Evolutionary conservation across 2,113 vertebrate genomes (phyloP).

Genomic region (Elephas maximus): DNA sequence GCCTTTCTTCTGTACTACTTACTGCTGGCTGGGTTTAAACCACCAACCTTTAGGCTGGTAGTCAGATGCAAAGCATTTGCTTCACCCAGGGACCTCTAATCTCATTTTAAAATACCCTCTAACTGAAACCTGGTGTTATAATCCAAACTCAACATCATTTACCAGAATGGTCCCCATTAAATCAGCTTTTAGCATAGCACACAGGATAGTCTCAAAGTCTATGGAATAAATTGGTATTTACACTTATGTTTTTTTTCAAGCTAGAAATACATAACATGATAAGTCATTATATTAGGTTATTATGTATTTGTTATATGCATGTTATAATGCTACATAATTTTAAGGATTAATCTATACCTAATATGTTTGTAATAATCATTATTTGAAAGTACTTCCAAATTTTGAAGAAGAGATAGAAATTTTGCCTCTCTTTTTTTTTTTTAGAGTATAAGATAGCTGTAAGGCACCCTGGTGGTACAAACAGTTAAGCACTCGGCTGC

Average conservation of each 20-base stretch:
- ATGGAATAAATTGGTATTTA: background rate
- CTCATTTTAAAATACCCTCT: constrained; percentile 60
- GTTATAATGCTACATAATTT: constrained; percentile 11
- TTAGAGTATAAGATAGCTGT: background rate
- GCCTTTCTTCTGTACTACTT: background rate
- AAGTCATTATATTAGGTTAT: background rate
- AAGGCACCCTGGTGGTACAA: background rate
- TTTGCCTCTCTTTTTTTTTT: background rate
- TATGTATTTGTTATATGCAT: background rate
- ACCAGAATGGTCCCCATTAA: background rate
- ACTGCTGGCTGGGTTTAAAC: background rate
- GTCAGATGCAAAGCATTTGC: background rate
- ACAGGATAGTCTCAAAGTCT: background rate
- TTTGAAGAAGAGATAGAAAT: constrained; percentile 1
- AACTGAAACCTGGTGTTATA: constrained; percentile 2
- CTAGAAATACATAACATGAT: background rate
- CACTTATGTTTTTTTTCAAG: constrained; percentile 30
- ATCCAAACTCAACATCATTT: constrained; percentile 35
- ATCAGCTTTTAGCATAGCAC: background rate
- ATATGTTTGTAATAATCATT: background rate
- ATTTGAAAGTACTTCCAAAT: constrained; percentile 26
- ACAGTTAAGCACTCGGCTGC: background rate
- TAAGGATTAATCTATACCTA: constrained; percentile 37
- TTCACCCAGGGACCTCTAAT: background rate
- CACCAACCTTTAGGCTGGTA: background rate